Evolutionary conservation across 2,888 invertebrate species (phyloP).

Genomic region (Schizaphis graminum): DNA sequence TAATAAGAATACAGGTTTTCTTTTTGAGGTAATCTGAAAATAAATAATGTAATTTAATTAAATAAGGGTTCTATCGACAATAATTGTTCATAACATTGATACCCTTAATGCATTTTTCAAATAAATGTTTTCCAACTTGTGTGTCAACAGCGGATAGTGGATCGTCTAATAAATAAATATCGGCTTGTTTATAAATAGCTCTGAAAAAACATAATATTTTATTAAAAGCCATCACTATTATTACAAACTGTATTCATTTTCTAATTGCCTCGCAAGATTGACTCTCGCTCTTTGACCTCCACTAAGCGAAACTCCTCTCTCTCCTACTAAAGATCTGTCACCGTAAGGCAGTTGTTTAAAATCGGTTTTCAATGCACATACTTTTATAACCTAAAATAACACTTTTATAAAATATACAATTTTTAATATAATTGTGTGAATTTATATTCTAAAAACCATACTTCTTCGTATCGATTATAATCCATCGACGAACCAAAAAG

Average conservation of each 20-base stretch:
- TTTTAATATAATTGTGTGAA: neutral
- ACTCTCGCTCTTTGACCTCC: constrained; percentile 89
- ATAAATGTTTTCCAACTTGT: too few relatives aligned
- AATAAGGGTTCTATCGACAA: neutral
- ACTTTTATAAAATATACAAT: too few relatives aligned
- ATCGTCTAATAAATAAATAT: neutral
- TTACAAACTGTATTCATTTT: neutral
- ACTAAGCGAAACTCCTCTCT: constrained; percentile 87
- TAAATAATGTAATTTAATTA: neutral
- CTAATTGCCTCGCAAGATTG: constrained; percentile 72
- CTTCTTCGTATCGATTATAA: neutral
- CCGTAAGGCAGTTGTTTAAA: constrained; percentile 75
- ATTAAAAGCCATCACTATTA: neutral
- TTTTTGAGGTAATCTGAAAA: neutral
- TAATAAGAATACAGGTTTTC: neutral
- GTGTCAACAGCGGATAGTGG: constrained; percentile 15
- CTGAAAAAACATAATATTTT: neutral
- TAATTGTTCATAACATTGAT: neutral
- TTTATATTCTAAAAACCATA: neutral
- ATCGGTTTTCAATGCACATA: constrained; percentile 81
- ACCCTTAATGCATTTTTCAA: neutral
- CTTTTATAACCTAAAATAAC: neutral
- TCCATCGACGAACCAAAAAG: neutral
- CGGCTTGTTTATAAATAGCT: constrained; percentile 29
- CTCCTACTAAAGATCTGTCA: constrained; percentile 81